Evolutionary conservation across 1,140 invertebrate genomes (phyloP).

Genomic region (Tetranychus urticae): DNA sequence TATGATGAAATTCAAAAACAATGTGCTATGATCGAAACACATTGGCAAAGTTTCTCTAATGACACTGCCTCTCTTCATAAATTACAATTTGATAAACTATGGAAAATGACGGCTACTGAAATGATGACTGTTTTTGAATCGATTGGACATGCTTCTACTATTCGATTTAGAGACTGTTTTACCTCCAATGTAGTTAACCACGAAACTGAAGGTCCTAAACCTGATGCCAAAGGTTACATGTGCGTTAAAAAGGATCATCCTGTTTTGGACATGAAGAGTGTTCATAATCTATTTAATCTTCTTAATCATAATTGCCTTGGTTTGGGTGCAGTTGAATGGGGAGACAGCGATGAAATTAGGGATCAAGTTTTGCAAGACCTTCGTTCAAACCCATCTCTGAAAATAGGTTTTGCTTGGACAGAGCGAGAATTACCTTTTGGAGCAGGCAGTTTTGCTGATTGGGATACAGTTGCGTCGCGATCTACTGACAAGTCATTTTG

Average conservation of each 20-base stretch:
- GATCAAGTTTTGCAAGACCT: background rate
- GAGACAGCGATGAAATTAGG: conserved; percentile 3
- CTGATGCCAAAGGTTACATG: background rate
- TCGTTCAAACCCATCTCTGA: background rate
- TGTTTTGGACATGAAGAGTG: background rate
- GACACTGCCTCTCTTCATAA: background rate
- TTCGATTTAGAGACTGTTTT: background rate
- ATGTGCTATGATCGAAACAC: conserved; percentile 3
- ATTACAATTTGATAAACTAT: conserved; percentile 1
- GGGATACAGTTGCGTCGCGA: conserved; percentile 4
- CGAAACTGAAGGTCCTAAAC: background rate
- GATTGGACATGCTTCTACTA: background rate
- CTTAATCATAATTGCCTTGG: conserved; percentile 5
- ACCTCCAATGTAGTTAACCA: background rate
- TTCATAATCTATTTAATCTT: background rate
- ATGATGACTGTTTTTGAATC: conserved; percentile 10
- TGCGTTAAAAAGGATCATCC: background rate
- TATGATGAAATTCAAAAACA: conserved; percentile 4
- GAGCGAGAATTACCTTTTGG: background rate
- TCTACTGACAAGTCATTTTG: conserved; percentile 1
- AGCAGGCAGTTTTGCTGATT: background rate
- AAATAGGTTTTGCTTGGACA: conserved; percentile 7
- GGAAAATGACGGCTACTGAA: conserved; percentile 4
- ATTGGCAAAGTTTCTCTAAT: background rate
- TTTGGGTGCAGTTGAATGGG: background rate